A percentile compares a stretch with the other conserved stretches of the same genome.
phyloP scores from a whole-genome alignment of 2,888 invertebrate species.

The Lathronympha strigana region DNA sequence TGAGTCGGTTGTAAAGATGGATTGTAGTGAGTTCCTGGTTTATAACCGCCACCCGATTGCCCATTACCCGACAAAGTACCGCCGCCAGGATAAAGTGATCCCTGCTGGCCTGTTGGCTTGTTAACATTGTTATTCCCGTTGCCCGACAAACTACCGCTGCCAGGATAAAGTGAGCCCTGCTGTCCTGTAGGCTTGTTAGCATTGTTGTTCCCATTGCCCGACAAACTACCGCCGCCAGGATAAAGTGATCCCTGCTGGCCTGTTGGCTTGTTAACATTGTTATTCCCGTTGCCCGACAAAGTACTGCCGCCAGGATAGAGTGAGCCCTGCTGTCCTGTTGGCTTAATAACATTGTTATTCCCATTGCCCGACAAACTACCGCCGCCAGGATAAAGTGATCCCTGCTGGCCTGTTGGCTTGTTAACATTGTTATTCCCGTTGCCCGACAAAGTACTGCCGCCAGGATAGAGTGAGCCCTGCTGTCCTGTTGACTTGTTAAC shows the following conservation, averaged over 20 bases:
- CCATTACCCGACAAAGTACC: neutral
- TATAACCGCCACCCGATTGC: constrained; percentile 12
- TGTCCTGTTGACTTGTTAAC: neutral
- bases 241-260: neutral
- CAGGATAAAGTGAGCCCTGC: neutral
- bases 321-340: neutral
- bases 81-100: neutral
- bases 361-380: neutral
- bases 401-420: neutral
- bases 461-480: neutral
- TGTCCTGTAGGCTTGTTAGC: neutral
- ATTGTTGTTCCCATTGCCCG: neutral
- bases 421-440: neutral
- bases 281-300: neutral
- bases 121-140: neutral
- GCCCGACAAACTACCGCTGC: neutral
- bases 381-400: neutral
- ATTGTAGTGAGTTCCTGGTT: neutral
- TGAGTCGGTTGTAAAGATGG: neutral
- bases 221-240: neutral
- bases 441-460: neutral
- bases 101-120: neutral
- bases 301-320: neutral
- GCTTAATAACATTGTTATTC: neutral
- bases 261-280: neutral